Evolutionary conservation across 2,888 invertebrate genomes (phyloP).

Genomic region (Lasioglossum morio): DNA sequence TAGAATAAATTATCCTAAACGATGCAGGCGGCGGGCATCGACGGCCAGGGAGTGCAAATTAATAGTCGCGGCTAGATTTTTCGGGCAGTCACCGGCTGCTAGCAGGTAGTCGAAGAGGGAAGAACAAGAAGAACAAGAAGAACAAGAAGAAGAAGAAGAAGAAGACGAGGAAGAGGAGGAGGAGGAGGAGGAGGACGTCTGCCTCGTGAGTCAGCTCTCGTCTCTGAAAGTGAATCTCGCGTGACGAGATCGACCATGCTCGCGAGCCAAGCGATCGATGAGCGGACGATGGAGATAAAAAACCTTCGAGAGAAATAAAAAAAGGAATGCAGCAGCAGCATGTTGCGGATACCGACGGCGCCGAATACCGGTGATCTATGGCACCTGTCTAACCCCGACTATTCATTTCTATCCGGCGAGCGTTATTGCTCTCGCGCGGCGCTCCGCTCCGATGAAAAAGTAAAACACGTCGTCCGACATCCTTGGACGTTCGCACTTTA

Average conservation of each 20-base stretch:
- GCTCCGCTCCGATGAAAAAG: conserved; percentile 32
- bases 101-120: conserved; percentile 5
- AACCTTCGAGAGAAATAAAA: neutral
- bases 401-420: conserved; percentile 48
- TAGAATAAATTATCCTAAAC: conserved; percentile 31
- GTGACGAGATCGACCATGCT: conserved; percentile 49
- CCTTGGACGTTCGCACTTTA: conserved; percentile 50
- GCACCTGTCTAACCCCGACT: conserved; percentile 47
- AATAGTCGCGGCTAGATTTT: conserved; percentile 18
- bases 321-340: conserved; percentile 6
- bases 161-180: neutral
- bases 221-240: conserved; percentile 60
- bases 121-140: neutral
- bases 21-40: conserved; percentile 14
- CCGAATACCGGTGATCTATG: conserved; percentile 58
- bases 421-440: conserved; percentile 29
- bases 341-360: conserved; percentile 48
- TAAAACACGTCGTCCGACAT: conserved; percentile 44
- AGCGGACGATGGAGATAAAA: neutral
- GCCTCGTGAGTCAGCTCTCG: conserved; percentile 50
- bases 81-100: conserved; percentile 10
- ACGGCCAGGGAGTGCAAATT: conserved; percentile 15
- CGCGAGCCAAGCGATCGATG: conserved; percentile 41
- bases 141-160: neutral
- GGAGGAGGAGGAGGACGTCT: conserved; percentile 6